Evolutionary conservation across 2,888 invertebrate genomes (phyloP), one percentile per base, ranked within the genome.

Genomic region (Agrenia bidenticulata): DNA sequence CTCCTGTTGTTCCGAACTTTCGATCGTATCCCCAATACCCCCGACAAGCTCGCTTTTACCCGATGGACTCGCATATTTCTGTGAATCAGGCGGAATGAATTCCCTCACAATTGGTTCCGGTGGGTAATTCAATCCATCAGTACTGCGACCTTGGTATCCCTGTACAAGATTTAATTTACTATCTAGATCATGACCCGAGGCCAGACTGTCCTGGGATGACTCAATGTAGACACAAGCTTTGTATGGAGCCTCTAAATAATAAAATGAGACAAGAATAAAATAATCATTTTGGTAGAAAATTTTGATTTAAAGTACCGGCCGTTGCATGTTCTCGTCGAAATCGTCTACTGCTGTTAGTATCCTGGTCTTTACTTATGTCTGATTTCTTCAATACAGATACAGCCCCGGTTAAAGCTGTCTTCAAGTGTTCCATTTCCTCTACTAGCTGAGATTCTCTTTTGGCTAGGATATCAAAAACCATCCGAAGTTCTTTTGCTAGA

Each of bases 171-270:
- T n/a, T n/a, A n/a, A n/a, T n/a, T n/a, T n/a, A n/a, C n/a, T n/a
- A n/a, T n/a, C n/a, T n/a, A n/a, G n/a, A 32, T 32, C 32, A 32
- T 32, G 11, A 32, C 32, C 5, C 5, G 32, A 7, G 32, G 32
- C 32, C 11, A 7, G 4, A 11, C 5, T 11, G 32, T 60, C 57
- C 17, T 7, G 27, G 2, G 39, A 21, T 11, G 56, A 42, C 51
- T 67, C 66, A 32, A 73, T 66, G 45, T 62, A 64, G 4, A 73
- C 68, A 45, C 72, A 73, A 9, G 72, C 72, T 63, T 64, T 64
- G 54, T 70, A 73, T 5, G 72, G 72, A 13, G 23, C 24, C 11
- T 55, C 19, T 55, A 39, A 39, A 39, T 23, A 23, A n/a, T n/a
- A n/a, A n/a, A 9, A 15, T 21, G 2, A 11, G 21, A 13, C 27